These are phyloP conservation scores for Pogonocherus hispidulus DNA, from an alignment of 2,888 invertebrate genomes.

Conservation along the genomic window DNA sequence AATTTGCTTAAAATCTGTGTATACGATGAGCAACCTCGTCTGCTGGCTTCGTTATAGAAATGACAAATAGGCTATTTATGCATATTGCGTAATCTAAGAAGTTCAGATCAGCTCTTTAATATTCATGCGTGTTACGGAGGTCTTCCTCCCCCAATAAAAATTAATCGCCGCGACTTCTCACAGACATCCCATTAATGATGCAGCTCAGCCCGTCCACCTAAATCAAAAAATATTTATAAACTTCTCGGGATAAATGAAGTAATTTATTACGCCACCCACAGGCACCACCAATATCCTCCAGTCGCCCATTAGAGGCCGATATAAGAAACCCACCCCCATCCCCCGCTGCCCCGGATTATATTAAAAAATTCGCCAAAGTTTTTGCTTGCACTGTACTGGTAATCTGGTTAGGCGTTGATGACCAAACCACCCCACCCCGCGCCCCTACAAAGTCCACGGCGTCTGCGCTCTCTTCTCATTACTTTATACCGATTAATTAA, in stretches of 20 bases:
- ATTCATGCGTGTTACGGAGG: neutral
- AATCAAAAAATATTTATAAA: conserved; percentile 35
- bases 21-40: neutral
- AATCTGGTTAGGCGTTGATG: conserved; percentile 74
- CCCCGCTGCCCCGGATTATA: conserved; percentile 9
- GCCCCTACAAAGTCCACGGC: conserved; percentile 53
- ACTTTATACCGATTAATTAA: conserved; percentile 70
- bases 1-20: too few species aligned
- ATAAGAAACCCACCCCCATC: conserved; percentile 1
- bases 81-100: neutral
- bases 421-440: conserved; percentile 56
- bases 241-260: conserved; percentile 27
- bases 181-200: conserved; percentile 22
- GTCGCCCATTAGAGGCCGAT: conserved; percentile 12
- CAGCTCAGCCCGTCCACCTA: conserved; percentile 20
- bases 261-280: conserved; percentile 29
- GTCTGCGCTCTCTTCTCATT: conserved; percentile 69
- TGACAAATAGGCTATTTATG: neutral
- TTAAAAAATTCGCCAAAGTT: conserved; percentile 32
- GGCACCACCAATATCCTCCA: conserved; percentile 17
- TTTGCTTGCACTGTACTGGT: conserved; percentile 52
- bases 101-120: neutral
- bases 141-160: conserved; percentile 13
- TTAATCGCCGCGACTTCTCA: conserved; percentile 12
- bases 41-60: neutral